These are phyloP conservation scores for Sycophaga agraensis DNA, from an alignment of 1,140 invertebrate species.

Conservation along the genomic window DNA sequence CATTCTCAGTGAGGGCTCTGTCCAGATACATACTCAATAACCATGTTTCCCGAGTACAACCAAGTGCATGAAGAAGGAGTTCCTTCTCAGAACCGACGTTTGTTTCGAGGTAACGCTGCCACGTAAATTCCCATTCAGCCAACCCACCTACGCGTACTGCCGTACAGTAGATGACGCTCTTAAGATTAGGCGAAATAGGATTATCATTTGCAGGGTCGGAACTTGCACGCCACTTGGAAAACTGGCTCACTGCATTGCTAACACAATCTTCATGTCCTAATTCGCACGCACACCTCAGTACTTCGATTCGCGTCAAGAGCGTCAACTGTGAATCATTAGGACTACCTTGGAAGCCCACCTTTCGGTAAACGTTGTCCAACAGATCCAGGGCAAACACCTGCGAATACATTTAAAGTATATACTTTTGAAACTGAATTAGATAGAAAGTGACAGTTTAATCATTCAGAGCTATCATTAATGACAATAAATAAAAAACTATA, in stretches of 20 bases:
- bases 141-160: slow-evolving; percentile 78
- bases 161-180: slow-evolving; percentile 79
- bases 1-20: slow-evolving; percentile 68
- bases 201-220: slow-evolving; percentile 71
- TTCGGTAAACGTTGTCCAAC: slow-evolving; percentile 65
- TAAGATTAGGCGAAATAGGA: slow-evolving; percentile 81
- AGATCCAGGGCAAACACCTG: slow-evolving; percentile 69
- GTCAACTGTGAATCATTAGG: slow-evolving; percentile 65
- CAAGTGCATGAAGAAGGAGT: slow-evolving; percentile 72
- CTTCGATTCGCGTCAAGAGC: slow-evolving; percentile 69
- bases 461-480: too few species aligned
- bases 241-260: slow-evolving; percentile 66
- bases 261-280: slow-evolving; percentile 72
- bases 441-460: too few species aligned
- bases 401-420: too few species aligned
- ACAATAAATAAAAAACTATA: too few species aligned
- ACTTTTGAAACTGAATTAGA: too few species aligned
- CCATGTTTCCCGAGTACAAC: slow-evolving; percentile 77
- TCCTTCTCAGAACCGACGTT: slow-evolving; percentile 78
- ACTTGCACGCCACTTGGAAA: slow-evolving; percentile 69
- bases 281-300: slow-evolving; percentile 70
- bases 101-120: slow-evolving; percentile 71
- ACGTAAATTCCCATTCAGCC: slow-evolving; percentile 83
- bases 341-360: slow-evolving; percentile 67
- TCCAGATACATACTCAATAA: slow-evolving; percentile 75